phyloP scores from a whole-genome alignment of 1,140 invertebrate species.

The Brachionus manjavacas region DNA sequence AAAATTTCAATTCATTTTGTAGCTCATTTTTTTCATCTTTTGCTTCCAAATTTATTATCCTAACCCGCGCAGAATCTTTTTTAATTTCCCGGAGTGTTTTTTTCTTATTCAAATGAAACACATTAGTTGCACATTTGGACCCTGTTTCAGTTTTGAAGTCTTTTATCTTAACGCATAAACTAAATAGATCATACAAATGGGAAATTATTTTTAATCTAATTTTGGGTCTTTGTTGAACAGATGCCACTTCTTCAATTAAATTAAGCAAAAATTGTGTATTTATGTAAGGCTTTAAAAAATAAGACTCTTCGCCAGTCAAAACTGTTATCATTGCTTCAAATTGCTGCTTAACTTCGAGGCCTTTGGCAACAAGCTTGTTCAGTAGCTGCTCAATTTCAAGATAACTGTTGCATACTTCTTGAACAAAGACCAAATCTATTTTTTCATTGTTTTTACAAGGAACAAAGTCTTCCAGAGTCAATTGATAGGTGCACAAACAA shows the following conservation, averaged over 20 bases:
- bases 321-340: neutral
- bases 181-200: conserved; percentile 15
- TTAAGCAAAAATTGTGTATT: conserved; percentile 17
- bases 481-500: neutral
- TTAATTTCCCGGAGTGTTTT: neutral
- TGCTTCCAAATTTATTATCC: neutral
- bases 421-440: neutral
- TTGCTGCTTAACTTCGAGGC: neutral
- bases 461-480: neutral
- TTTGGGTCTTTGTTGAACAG: neutral
- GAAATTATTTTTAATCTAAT: neutral
- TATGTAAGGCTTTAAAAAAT: neutral
- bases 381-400: neutral
- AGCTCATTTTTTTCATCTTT: neutral
- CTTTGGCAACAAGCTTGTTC: neutral
- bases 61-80: neutral
- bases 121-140: neutral
- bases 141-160: neutral
- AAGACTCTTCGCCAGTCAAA: neutral
- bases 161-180: neutral
- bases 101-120: neutral
- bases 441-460: neutral
- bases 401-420: conserved; percentile 18
- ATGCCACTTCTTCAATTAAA: neutral
- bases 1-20: neutral